phyloP scores from a whole-genome alignment of 2,797 vertebrate species.

The Otolemur crassicaudatus region DNA sequence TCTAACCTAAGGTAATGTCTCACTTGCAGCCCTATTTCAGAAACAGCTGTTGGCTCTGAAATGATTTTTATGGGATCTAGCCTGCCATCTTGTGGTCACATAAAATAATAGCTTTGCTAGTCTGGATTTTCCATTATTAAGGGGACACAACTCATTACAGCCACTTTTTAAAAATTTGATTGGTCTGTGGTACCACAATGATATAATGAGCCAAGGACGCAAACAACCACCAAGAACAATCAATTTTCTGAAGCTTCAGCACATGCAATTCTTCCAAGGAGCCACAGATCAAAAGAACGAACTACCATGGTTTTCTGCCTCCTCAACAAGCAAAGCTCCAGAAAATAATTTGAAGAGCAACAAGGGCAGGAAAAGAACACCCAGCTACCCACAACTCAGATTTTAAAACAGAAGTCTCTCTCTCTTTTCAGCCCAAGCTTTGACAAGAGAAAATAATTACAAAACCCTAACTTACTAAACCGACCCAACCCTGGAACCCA shows the following conservation, averaged over 20 bases:
- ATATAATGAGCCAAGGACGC: neutral
- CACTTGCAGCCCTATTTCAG: neutral
- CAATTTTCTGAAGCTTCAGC: neutral
- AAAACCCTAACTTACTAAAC: neutral
- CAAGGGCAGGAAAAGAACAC: neutral
- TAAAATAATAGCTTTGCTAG: neutral
- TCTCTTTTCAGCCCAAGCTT: neutral
- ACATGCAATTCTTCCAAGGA: neutral
- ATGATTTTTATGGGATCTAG: neutral
- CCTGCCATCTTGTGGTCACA: constrained; percentile 86
- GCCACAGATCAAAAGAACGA: neutral
- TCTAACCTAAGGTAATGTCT: neutral
- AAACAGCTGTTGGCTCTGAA: neutral
- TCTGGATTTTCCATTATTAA: neutral
- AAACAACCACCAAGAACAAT: rapidly evolving
- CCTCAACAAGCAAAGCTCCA: neutral
- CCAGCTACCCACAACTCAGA: neutral
- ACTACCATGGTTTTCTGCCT: too few relatives aligned
- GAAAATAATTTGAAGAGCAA: neutral
- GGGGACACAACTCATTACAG: too few relatives aligned
- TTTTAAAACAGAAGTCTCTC: neutral
- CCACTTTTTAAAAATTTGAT: neutral
- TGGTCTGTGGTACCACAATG: rapidly evolving
- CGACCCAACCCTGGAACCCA: neutral
- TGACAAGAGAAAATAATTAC: neutral